Evolutionary conservation across 2,888 invertebrate species (phyloP), one percentile per base, ranked within the genome.

Genomic region (Drosophila pseudotalamancana): DNA sequence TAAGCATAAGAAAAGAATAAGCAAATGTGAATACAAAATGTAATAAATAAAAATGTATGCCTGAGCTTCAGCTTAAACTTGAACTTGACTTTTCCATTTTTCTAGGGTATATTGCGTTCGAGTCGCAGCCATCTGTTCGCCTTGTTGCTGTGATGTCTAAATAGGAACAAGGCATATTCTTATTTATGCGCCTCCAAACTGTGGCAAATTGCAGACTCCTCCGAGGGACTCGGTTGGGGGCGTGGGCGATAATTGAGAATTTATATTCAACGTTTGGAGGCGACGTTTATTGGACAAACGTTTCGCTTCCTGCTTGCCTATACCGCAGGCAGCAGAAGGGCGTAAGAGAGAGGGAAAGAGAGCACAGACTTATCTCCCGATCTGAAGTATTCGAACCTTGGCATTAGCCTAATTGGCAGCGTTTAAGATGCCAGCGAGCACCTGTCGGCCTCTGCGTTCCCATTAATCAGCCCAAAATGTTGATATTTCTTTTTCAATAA

Each of bases 161-260:
- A 83, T 77, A 79, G 72, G 34, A 54, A 61, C 19, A 6, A 43
- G 68, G 71, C 39, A 61, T 18, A 45, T 37, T 63, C 63, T 72
- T 71, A 76, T 84, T 84, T 71, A 71, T 76, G 76, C 73, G 40
- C 48, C 43, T 53, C 42, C 59, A 74, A 78, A 69, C 71, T 63
- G 69, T 63, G 67, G 75, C 78, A 76, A 78, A 84, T 81, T 76
- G 77, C 64, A 68, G 66, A 56, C 70, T 65, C 76, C 51, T 70
- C n/a, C 14, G 19, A 37, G 61, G 51, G 60, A 39, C 29, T 23
- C 40, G 21, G 14, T 57, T 45, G 64, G 50, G 71, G 85, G 81
- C 81, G 81, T 82, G 82, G 85, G 81, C 85, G 81, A 85, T 82
- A 82, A 82, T 82, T 85, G 81, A 68, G 82, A 79, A 85, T 82